A percentile compares a stretch with the other conserved stretches of the same genome.
These are phyloP conservation scores for Pterostichus madidus DNA, from an alignment of 2,888 invertebrate species.

Conservation along the genomic window DNA sequence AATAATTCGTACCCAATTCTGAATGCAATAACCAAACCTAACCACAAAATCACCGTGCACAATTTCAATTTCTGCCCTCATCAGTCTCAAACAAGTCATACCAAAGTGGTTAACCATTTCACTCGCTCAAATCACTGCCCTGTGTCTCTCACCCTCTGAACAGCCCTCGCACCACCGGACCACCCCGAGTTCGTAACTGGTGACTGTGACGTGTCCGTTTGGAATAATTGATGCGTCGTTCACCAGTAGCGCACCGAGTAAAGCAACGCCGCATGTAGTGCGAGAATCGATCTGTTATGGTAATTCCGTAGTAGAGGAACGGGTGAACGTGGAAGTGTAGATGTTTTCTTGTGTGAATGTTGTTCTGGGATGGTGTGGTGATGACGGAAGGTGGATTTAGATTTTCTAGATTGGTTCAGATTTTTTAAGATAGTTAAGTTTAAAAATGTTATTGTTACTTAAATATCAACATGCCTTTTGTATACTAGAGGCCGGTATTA, in stretches of 20 bases:
- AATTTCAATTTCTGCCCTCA: not conserved
- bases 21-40: no score
- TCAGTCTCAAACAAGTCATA: conserved; percentile 11
- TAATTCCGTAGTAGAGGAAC: not conserved
- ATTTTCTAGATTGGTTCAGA: no score
- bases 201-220: not conserved
- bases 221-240: conserved; percentile 6
- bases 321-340: no score
- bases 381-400: no score
- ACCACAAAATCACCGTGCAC: not conserved
- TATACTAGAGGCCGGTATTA: no score
- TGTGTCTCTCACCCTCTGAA: not conserved
- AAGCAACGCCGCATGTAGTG: not conserved
- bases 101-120: conserved; percentile 15
- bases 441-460: no score
- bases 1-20: no score
- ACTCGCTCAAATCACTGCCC: not conserved
- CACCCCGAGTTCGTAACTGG: not conserved
- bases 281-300: not conserved
- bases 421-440: no score
- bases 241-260: not conserved
- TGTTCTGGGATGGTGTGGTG: no score
- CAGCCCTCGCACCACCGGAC: no score
- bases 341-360: no score
- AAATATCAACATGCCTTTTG: no score